phyloP scores from a whole-genome alignment of 2,113 vertebrate genomes.

The Struthio camelus region DNA sequence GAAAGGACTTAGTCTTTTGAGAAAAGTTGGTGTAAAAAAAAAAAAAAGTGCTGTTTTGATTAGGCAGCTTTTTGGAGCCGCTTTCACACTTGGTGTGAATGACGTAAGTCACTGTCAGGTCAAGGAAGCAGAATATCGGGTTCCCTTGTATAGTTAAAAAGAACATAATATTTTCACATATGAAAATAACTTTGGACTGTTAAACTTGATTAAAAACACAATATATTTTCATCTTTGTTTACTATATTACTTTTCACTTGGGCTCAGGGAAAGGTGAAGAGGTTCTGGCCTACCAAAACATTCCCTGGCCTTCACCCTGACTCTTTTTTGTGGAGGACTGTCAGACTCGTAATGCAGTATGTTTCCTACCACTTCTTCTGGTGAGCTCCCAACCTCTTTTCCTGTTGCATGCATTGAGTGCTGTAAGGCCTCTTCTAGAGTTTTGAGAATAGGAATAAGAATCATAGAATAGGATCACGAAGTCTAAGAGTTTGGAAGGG shows the following conservation, averaged over 20 bases:
- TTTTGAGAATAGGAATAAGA: not conserved
- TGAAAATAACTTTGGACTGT: not conserved
- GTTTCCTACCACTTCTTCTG: not conserved
- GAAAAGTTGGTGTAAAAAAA: not conserved
- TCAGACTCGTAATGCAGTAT: not conserved
- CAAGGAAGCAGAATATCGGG: not conserved
- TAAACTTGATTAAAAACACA: not conserved
- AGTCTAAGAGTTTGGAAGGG: not conserved
- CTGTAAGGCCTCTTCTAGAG: not conserved
- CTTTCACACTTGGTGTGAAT: not conserved
- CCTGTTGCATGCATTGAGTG: not conserved
- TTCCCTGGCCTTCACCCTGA: not conserved
- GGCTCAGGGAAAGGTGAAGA: not conserved
- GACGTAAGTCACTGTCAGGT: not conserved
- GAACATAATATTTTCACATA: not conserved
- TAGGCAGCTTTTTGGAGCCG: not conserved
- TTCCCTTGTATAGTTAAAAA: not conserved
- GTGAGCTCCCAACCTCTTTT: not conserved
- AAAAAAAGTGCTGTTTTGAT: not conserved
- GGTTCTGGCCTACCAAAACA: not conserved
- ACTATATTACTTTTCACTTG: not conserved
- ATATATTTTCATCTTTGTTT: not conserved
- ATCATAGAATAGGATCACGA: not conserved
- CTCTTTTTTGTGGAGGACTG: not conserved
- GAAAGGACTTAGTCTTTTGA: not conserved